Base-by-base conservation (phyloP, 2,797 vertebrate genomes). In the Odontamblyopus rebecca region DNA sequence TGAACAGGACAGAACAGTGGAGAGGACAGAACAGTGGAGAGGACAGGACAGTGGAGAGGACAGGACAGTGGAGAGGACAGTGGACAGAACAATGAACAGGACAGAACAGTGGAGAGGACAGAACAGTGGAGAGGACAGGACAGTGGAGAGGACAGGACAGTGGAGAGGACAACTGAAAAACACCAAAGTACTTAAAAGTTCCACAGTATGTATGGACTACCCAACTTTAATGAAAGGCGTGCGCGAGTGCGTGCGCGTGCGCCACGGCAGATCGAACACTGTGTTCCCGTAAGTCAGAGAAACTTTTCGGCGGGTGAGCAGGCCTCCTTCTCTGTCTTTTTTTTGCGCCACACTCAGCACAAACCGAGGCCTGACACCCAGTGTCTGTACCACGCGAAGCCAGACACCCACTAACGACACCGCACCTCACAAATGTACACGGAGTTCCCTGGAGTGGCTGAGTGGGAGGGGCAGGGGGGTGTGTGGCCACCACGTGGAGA, bases 341-440 rank as follows among this genome's bases (percentile, higher is more conserved):
- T 60, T 60, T 29, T 12, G 8, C 61, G 5, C 2, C 54, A 19
- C 23, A 9, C 54, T 54, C 1, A 9, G 53, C 19, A 2, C 18
- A 54, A 54, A n/a, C 53, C 53, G 53, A 48, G 44, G 44, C 13
- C 44, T 16, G 13, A 48, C 41, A 44, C 41, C 41, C 41, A 44
- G 11, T 2, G 41, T 13, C 41, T 32, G 30, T 35, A 35, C 7
- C 35, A 35, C 35, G 4, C 51, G 51, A 44, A 12, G 41, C 12
- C 41, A 2, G 12, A 44, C 41, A 44, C 12, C 41, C 41, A 44
- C 41, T 13, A 13, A 44, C 41, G 3, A 3, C 1, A 44, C 13
- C 51, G 51, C 51, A n/a, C 53, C 23, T 23, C 61, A 19, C 61
- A 61, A 61, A 7, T 32, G 62, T 2, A 64, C 62, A 64, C 62